phyloP scores from a whole-genome alignment of 2,888 invertebrate species.

The Synergus laeviventris region DNA sequence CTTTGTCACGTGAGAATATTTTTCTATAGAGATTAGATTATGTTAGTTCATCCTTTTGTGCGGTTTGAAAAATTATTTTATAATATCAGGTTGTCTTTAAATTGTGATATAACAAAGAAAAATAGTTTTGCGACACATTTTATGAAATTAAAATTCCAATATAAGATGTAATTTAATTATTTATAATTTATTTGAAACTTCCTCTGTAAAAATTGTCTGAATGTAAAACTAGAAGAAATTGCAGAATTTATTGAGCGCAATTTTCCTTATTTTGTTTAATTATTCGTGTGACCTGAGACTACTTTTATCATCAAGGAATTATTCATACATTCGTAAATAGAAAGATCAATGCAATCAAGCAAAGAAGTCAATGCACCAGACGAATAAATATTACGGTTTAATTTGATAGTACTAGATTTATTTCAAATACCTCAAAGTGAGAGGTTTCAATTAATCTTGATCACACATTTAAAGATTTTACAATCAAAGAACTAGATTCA shows the following conservation, averaged over 20 bases:
- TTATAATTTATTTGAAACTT: neutral
- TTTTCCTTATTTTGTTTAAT: neutral
- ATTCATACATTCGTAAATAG: slow-evolving; percentile 26
- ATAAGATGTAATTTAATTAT: neutral
- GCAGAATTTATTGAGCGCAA: neutral
- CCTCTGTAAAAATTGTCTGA: neutral
- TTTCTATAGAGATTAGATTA: slow-evolving; percentile 3
- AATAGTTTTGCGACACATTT: neutral
- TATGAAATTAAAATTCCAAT: neutral
- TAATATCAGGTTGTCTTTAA: neutral
- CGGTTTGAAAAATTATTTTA: slow-evolving; percentile 1
- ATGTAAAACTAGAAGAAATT: neutral
- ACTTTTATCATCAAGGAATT: neutral
- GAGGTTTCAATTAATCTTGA: neutral
- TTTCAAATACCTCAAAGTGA: neutral
- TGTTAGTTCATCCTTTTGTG: neutral
- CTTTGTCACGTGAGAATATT: slow-evolving; percentile 12
- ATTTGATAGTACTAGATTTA: neutral
- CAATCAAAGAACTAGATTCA: neutral
- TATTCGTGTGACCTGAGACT: neutral
- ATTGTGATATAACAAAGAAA: neutral
- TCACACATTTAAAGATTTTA: neutral
- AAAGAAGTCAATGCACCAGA: slow-evolving; percentile 10
- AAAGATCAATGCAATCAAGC: slow-evolving; percentile 35
- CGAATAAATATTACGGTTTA: neutral